Evolutionary conservation across 1,140 invertebrate genomes (phyloP), one percentile per base, ranked within the genome.

Genomic region (Aphis gossypii): DNA sequence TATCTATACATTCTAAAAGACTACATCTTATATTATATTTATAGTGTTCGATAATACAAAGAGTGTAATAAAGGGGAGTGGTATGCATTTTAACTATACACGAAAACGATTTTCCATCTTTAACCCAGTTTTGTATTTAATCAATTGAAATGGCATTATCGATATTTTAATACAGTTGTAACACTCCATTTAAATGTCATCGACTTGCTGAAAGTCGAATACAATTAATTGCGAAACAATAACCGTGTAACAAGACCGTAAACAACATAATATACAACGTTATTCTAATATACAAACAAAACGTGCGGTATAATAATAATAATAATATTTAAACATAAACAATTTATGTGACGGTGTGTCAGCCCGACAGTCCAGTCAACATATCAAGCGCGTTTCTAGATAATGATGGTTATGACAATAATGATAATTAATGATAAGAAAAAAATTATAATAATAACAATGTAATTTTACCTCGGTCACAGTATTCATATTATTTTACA

Each of bases 321-420:
- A 68, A 68, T 76, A 76, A n/a, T 76, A 76, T 76, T 76, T 20
- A n/a, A 76, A 76, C 60, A 76, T 20, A 76, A 76, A 76, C 60
- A 76, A n/a, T 76, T n/a, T 76, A 76, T n/a, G 30, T 76, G 18
- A 76, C 60, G 18, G 60, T n/a, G 18, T 76, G 14, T 68, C 60
- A 68, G 30, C 9, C 60, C 11, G 30, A 3, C 60, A 68, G 3
- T 25, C 60, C 30, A n/a, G 30, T 30, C 30, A 68, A 14, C 60
- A 30, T 68, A 2, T n/a, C 30, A 76, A 76, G n/a, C n/a, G 60
- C 14, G 18, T 76, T n/a, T 76, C n/a, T 76, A n/a, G 60, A 76
- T 76, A 76, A 76, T 35, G 60, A 76, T 76, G 30, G 60, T 68
- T 18, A 68, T 21, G 30, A 68, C 11, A n/a, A 68, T n/a, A 68